Evolutionary conservation across 2,113 vertebrate species (phyloP).

Genomic region (Cricetomys ansorgei): DNA sequence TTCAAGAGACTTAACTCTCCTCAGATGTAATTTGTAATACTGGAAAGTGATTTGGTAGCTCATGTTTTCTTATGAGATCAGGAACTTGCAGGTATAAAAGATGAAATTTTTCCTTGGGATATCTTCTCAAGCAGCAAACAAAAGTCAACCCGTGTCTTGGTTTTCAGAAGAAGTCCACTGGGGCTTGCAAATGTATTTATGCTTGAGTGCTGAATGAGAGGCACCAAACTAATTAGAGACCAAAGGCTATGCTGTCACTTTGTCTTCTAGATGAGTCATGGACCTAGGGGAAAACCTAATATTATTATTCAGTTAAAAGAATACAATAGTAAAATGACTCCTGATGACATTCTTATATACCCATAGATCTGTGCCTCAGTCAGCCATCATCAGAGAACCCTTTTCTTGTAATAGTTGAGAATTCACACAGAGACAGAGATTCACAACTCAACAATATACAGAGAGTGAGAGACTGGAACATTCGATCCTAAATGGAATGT

Average conservation of each 20-base stretch:
- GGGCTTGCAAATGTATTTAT: slow-evolving; percentile 61
- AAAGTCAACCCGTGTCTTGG: slow-evolving; percentile 46
- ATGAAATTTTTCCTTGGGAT: background rate
- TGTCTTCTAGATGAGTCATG: background rate
- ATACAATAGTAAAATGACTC: background rate
- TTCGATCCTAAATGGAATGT: background rate
- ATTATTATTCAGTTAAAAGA: background rate
- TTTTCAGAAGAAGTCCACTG: slow-evolving; percentile 52
- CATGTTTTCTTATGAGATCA: background rate
- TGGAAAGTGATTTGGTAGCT: background rate
- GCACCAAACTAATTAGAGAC: slow-evolving; percentile 68
- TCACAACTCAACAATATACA: background rate
- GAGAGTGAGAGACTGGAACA: background rate
- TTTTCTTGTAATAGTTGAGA: background rate
- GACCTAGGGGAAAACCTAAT: background rate
- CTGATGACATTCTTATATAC: background rate
- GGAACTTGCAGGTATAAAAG: slow-evolving; percentile 9
- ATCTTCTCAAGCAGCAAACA: slow-evolving; percentile 36
- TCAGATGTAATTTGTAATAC: background rate
- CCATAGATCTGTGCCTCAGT: background rate
- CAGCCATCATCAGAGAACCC: background rate
- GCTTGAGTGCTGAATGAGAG: slow-evolving; percentile 44
- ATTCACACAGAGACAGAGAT: background rate
- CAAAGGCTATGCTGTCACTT: background rate
- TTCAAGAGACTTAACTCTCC: background rate